A percentile compares a stretch with the other conserved stretches of the same genome.
phyloP scores from a whole-genome alignment of 2,113 vertebrate genomes.

The crab-eating macaque (Macaca fascicularis) region T2T-MFA8v1.1 NC_088377.1:160582001-160582500 shows the following conservation, averaged over 20 bases:
- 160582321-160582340: not conserved
- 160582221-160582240: not conserved
- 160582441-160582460: not conserved
- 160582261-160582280: not conserved
- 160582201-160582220: not conserved
- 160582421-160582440: not conserved
- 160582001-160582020: not conserved
- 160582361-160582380: not conserved
- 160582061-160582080: not conserved
- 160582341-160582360: not conserved
- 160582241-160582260: not conserved
- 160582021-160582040: not conserved
- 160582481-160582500: not conserved
- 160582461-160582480: not conserved
- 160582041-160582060: not conserved
- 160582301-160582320: conserved; percentile 21
- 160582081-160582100: not conserved
- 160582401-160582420: not conserved
- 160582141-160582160: not conserved
- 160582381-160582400: not conserved
- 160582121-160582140: not conserved
- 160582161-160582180: not conserved
- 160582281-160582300: not conserved
- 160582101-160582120: not conserved
- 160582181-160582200: not conserved